Evolutionary conservation across 2,113 vertebrate genomes (phyloP).

Genomic region (Jaculus jaculus): DNA sequence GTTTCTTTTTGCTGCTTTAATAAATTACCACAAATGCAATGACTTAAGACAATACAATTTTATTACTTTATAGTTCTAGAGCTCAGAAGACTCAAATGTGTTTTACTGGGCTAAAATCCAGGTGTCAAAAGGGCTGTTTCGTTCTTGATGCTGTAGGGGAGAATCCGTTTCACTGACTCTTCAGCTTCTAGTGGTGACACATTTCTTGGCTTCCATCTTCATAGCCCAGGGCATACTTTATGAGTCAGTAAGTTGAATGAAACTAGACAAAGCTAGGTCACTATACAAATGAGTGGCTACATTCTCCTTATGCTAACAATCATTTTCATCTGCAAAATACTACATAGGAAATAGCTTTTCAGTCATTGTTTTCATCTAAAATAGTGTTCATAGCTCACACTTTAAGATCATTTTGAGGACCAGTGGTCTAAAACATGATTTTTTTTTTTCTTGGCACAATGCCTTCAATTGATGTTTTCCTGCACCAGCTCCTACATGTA

Average conservation of each 20-base stretch:
- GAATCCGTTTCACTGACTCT: background rate
- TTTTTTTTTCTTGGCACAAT: background rate
- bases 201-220: background rate
- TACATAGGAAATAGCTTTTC: conserved; percentile 7
- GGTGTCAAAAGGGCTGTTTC: background rate
- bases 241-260: background rate
- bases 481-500: background rate
- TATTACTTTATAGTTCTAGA: background rate
- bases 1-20: background rate
- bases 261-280: background rate
- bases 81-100: background rate
- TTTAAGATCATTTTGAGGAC: conserved; percentile 9
- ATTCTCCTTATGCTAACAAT: background rate
- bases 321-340: conserved; percentile 11
- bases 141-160: background rate
- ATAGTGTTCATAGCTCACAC: background rate
- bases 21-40: background rate
- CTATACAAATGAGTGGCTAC: background rate
- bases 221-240: background rate
- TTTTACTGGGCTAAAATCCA: background rate
- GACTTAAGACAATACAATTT: background rate
- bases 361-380: conserved; percentile 10
- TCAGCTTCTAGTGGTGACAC: background rate
- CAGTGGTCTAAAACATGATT: background rate
- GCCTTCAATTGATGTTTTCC: background rate